phyloP scores from a whole-genome alignment of 1,140 invertebrate species.

The Mizuhopecten yessoensis region DNA sequence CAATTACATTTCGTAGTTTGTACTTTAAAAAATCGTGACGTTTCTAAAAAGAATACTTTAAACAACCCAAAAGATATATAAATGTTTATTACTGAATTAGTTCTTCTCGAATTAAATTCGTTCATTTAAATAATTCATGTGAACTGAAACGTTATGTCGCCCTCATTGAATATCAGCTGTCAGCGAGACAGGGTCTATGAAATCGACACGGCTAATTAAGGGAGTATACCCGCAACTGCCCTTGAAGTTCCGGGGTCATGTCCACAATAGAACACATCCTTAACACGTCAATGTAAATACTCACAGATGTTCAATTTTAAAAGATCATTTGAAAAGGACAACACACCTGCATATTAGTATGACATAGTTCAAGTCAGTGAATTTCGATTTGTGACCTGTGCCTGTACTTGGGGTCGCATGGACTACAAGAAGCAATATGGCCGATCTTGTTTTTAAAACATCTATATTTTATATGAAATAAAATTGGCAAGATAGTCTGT shows the following conservation, averaged over 20 bases:
- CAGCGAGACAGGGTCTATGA: background rate
- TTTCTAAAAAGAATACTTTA: background rate
- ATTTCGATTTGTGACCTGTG: no score
- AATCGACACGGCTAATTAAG: background rate
- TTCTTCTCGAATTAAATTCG: background rate
- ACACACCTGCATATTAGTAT: background rate
- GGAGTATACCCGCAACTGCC: background rate
- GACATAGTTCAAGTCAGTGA: no score
- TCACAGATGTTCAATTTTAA: background rate
- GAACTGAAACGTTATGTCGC: background rate
- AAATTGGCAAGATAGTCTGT: no score
- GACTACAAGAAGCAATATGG: background rate
- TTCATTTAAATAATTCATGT: background rate
- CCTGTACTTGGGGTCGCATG: background rate
- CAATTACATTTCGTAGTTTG: background rate
- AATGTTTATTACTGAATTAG: background rate
- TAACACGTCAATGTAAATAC: background rate
- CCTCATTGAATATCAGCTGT: slow-evolving; percentile 10
- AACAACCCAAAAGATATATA: background rate
- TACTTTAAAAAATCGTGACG: background rate
- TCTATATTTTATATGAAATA: no score
- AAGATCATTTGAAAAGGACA: background rate
- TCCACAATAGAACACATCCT: background rate
- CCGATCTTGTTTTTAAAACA: no score
- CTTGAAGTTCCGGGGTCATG: background rate